These are phyloP conservation scores for Phocides pigmalion DNA, from an alignment of 1,140 invertebrate species.

Conservation along the genomic window DNA sequence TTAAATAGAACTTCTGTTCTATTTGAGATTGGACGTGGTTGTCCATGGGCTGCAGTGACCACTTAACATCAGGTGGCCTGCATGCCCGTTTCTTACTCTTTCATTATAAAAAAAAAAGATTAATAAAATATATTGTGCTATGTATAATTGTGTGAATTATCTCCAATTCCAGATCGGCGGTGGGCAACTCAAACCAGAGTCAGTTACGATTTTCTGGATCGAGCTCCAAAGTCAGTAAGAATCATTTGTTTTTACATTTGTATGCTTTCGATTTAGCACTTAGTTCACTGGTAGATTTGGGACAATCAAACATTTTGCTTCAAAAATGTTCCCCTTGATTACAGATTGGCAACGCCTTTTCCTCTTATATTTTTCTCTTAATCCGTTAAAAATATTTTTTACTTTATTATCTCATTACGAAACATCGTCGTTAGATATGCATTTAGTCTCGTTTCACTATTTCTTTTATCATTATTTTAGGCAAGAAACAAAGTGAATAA, in stretches of 20 bases:
- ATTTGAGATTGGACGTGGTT: no score
- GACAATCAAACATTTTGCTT: constrained; percentile 32
- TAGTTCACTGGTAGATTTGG: constrained; percentile 44
- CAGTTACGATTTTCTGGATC: constrained; percentile 88
- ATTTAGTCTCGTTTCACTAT: no score
- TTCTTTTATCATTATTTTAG: no score
- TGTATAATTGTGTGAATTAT: neutral
- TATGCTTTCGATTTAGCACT: constrained; percentile 72
- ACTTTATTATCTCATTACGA: neutral
- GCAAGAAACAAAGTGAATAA: no score
- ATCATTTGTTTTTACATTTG: constrained; percentile 86
- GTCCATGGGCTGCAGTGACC: no score
- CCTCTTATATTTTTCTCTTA: neutral
- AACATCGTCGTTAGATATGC: neutral
- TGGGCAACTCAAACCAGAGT: constrained; percentile 81
- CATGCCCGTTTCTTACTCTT: no score
- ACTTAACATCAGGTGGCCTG: no score
- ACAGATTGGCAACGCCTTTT: constrained; percentile 1
- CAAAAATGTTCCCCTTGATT: constrained; percentile 16
- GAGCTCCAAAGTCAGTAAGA: constrained; percentile 97
- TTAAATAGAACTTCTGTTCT: no score
- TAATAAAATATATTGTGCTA: no score
- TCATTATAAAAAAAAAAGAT: no score
- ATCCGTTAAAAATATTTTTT: no score
- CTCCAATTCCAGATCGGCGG: constrained; percentile 69